Conservation (phyloP, 2,888 invertebrate species). For the Drosophila mimetica region DNA sequence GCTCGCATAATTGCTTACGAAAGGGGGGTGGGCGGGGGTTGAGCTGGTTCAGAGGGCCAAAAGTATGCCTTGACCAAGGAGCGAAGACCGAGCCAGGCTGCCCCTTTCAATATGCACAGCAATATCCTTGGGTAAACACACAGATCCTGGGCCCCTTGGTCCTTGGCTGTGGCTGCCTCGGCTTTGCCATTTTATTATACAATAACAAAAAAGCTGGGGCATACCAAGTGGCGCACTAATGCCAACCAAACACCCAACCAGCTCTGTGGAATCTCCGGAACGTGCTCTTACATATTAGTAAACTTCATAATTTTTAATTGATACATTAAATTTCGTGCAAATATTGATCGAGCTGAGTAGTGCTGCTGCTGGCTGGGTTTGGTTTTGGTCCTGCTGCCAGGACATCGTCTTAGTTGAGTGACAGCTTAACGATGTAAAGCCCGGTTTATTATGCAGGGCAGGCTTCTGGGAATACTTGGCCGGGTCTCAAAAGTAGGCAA, state of each 20-base stretch:
- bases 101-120: constrained; percentile 80
- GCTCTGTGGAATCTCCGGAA: constrained; percentile 51
- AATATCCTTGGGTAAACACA: constrained; percentile 80
- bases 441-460: constrained; percentile 74
- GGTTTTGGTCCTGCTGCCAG: not conserved
- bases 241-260: constrained; percentile 30
- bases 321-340: constrained; percentile 84
- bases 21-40: not conserved
- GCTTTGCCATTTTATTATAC: constrained; percentile 71
- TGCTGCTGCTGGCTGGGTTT: constrained; percentile 1
- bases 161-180: constrained; percentile 11
- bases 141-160: constrained; percentile 46
- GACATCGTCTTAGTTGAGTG: constrained; percentile 58
- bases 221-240: constrained; percentile 74
- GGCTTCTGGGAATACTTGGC: constrained; percentile 43
- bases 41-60: constrained; percentile 38
- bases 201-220: constrained; percentile 69
- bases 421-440: constrained; percentile 77
- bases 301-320: constrained; percentile 85
- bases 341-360: constrained; percentile 64
- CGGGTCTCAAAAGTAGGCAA: constrained; percentile 30
- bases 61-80: constrained; percentile 74
- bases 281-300: constrained; percentile 84
- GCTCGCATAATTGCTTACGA: constrained; percentile 62
- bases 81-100: constrained; percentile 55